Conservation (phyloP, 2,113 vertebrate species). For the Rhabdomys dilectus region DNA sequence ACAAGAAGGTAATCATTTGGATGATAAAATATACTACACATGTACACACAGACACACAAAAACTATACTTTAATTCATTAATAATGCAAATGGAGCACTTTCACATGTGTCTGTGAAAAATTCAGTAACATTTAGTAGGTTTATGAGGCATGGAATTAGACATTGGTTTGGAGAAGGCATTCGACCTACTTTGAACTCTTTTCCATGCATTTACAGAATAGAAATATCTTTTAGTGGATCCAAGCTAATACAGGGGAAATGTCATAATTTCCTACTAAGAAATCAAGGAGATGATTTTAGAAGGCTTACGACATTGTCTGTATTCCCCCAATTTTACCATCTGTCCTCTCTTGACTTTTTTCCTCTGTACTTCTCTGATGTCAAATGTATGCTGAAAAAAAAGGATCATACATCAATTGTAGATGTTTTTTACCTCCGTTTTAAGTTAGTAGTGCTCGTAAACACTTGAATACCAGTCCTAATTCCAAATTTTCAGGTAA, state of each 20-base stretch:
- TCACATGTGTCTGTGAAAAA: background rate
- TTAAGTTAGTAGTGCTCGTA: background rate
- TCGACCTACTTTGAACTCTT: background rate
- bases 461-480: background rate
- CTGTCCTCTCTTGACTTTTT: background rate
- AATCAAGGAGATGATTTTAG: background rate
- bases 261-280: slow-evolving; percentile 10
- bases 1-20: slow-evolving; percentile 42
- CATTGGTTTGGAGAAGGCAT: background rate
- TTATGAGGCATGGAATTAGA: background rate
- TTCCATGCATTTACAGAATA: background rate
- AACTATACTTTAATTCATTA: background rate
- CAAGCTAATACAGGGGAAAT: slow-evolving; percentile 27
- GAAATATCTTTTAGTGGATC: slow-evolving; percentile 14
- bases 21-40: slow-evolving; percentile 7
- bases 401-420: background rate
- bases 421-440: background rate
- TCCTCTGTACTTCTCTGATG: background rate
- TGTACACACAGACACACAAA: background rate
- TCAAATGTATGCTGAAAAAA: background rate
- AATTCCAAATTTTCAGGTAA: slow-evolving; percentile 21
- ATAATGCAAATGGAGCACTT: background rate
- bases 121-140: background rate
- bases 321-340: background rate
- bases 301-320: background rate